Percentiles rank a stretch among this genome's conserved stretches.
Evolutionary conservation across 2,888 invertebrate species (phyloP).

Genomic region (Drosophila hamatofila): DNA sequence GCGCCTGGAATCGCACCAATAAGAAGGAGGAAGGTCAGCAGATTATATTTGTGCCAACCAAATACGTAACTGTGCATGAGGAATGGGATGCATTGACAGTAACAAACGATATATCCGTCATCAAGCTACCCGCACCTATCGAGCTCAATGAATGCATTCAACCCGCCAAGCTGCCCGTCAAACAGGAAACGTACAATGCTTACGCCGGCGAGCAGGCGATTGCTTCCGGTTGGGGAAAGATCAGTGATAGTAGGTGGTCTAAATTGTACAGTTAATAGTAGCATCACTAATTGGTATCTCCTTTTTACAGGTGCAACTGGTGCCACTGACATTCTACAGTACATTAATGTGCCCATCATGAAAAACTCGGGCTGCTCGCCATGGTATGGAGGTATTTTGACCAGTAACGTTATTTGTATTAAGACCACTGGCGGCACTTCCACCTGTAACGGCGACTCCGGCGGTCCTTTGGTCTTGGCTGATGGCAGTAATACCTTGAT

Average conservation of each 20-base stretch:
- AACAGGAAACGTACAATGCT: slow-evolving; percentile 36
- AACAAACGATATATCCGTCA: slow-evolving; percentile 85
- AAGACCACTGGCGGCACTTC: slow-evolving; percentile 74
- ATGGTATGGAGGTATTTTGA: slow-evolving; percentile 60
- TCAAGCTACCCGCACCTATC: slow-evolving; percentile 83
- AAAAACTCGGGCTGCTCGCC: slow-evolving; percentile 61
- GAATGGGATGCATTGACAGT: slow-evolving; percentile 77
- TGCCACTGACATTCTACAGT: slow-evolving; percentile 70
- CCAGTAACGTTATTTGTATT: slow-evolving; percentile 71
- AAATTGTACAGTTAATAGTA: neutral
- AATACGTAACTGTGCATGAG: slow-evolving; percentile 83
- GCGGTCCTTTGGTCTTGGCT: slow-evolving; percentile 80
- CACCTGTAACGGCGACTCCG: slow-evolving; percentile 84
- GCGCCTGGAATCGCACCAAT: slow-evolving; percentile 49
- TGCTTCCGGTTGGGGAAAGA: slow-evolving; percentile 83
- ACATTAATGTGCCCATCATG: slow-evolving; percentile 67
- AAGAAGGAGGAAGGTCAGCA: slow-evolving; percentile 67
- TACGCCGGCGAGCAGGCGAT: slow-evolving; percentile 66
- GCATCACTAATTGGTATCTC: neutral
- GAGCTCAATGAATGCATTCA: slow-evolving; percentile 75
- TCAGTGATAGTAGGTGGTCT: slow-evolving; percentile 67
- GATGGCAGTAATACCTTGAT: slow-evolving; percentile 68
- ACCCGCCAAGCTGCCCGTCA: slow-evolving; percentile 33
- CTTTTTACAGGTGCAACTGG: slow-evolving; percentile 42
- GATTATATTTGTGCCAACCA: slow-evolving; percentile 61